phyloP scores from a whole-genome alignment of 2,888 invertebrate species.

The Hartigia nigra region DNA sequence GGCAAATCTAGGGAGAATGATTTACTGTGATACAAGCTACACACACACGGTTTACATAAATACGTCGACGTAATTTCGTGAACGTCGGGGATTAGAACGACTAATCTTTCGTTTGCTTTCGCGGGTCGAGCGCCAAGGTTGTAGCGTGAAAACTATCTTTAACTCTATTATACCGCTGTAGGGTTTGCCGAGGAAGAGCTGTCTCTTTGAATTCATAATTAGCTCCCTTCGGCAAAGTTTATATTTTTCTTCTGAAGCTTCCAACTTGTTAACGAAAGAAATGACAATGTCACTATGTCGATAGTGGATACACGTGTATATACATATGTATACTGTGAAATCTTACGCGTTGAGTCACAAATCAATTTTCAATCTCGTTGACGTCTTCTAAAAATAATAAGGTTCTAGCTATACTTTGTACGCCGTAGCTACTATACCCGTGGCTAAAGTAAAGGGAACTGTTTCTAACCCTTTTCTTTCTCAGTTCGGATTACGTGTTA shows the following conservation, averaged over 20 bases:
- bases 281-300: neutral
- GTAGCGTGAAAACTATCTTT: conserved; percentile 33
- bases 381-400: conserved; percentile 40
- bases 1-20: conserved; percentile 38
- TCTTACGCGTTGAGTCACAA: conserved; percentile 22
- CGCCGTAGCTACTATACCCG: neutral
- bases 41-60: conserved; percentile 54
- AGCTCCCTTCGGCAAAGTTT: neutral
- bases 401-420: neutral
- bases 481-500: neutral
- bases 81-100: neutral
- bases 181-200: neutral
- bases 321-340: neutral
- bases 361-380: conserved; percentile 46
- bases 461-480: neutral
- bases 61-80: conserved; percentile 40
- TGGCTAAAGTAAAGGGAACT: neutral
- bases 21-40: conserved; percentile 43
- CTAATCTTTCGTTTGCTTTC: conserved; percentile 2
- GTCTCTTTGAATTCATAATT: neutral
- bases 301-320: too few species aligned
- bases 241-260: neutral
- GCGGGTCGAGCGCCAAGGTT: conserved; percentile 22
- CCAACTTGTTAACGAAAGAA: neutral
- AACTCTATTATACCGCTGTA: neutral